phyloP scores from a whole-genome alignment of 2,888 invertebrate species.

The Sphaerolaimus hirsutus region DNA sequence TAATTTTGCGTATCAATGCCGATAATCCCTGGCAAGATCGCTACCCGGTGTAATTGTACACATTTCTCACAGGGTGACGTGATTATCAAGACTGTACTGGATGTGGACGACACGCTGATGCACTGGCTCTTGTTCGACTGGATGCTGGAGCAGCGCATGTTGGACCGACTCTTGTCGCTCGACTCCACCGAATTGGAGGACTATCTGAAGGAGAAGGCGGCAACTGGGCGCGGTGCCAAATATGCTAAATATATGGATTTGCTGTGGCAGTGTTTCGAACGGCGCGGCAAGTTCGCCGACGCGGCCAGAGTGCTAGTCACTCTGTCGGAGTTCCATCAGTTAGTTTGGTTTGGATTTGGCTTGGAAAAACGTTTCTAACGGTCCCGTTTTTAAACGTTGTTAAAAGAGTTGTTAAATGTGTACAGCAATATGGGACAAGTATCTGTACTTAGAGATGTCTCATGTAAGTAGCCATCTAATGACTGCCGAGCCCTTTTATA shows the following conservation, averaged over 20 bases:
- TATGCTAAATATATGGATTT: conserved; percentile 38
- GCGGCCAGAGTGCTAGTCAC: conserved; percentile 71
- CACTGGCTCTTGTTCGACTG: conserved; percentile 78
- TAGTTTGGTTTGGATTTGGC: conserved; percentile 6
- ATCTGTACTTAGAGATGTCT: too few species aligned
- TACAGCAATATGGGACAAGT: too few species aligned
- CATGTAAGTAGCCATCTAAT: too few species aligned
- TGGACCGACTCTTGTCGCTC: conserved; percentile 18
- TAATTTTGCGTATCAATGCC: too few species aligned
- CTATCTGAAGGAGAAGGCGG: not conserved
- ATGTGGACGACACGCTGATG: conserved; percentile 51
- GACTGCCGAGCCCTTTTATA: too few species aligned
- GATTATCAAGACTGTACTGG: conserved; percentile 30
- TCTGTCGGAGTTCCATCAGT: conserved; percentile 44
- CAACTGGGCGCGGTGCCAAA: not conserved
- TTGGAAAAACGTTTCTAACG: too few species aligned
- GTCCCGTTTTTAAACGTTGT: too few species aligned
- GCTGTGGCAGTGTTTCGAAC: conserved; percentile 85
- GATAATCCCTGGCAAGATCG: too few species aligned
- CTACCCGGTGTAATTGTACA: too few species aligned
- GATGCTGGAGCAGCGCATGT: conserved; percentile 41
- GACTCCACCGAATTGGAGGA: not conserved
- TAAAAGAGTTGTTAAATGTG: too few species aligned
- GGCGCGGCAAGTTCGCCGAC: conserved; percentile 62
- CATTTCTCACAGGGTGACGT: conserved; percentile 31